Percentiles rank a stretch among this genome's conserved stretches.
Evolutionary conservation across 1,140 invertebrate genomes (phyloP).

Genomic region (Brachionus calyciflorus): DNA sequence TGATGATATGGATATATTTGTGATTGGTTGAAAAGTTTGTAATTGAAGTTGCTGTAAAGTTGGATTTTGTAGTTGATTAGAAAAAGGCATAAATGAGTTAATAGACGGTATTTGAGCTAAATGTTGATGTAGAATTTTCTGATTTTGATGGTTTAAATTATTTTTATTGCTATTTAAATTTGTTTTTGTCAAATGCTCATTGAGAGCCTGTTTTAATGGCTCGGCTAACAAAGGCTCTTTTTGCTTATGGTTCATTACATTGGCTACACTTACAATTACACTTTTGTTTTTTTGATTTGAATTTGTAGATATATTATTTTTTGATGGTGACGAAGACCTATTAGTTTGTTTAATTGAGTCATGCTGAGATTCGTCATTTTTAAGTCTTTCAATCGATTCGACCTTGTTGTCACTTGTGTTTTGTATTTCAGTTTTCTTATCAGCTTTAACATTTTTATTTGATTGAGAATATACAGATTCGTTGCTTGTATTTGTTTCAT

Average conservation of each 20-base stretch:
- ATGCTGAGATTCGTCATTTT: neutral
- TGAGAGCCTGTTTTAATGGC: no score
- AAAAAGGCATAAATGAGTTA: neutral
- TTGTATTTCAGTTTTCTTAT: neutral
- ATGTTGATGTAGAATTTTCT: neutral
- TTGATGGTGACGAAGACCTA: no score
- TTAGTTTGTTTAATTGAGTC: no score
- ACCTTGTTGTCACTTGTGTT: neutral
- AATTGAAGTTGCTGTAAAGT: neutral
- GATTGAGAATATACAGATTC: neutral
- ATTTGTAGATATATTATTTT: no score
- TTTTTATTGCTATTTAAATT: neutral
- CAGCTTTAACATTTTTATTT: neutral
- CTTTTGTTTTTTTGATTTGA: neutral
- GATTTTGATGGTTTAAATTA: neutral
- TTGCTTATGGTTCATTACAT: conserved; percentile 27
- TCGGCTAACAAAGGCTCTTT: neutral
- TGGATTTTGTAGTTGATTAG: conserved; percentile 9
- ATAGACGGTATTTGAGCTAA: neutral
- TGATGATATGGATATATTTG: neutral
- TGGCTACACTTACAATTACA: conserved; percentile 2
- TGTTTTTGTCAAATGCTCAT: no score
- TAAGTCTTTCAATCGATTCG: neutral
- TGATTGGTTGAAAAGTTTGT: conserved; percentile 31
- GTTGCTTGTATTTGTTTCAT: neutral